Evolutionary conservation across 2,888 invertebrate genomes (phyloP), one percentile per base, ranked within the genome.

Genomic region (Bombyx huttoni): DNA sequence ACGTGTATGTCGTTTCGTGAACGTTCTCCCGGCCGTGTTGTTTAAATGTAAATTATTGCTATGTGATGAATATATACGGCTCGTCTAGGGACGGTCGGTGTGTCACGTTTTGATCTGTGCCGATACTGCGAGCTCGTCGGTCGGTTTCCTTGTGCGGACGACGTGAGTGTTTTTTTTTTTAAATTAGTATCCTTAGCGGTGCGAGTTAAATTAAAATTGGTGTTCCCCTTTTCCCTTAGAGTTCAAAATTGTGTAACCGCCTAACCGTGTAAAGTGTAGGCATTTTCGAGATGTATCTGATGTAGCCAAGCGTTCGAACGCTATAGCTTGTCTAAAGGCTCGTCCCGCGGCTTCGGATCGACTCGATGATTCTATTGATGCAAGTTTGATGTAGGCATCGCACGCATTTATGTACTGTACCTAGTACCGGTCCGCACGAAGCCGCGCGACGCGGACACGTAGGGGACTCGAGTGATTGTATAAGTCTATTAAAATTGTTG

Each of bases 401-500:
- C 40, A 40, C 40, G 40, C 40, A 40, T 40, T 40, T 40, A 40
- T 40, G 9, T 10, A 40, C 5, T 33, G 24, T 48, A 14, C 33
- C 33, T 34, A n/a, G 34, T 9, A 40, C 40, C 40, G 40, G 9
- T 7, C 40, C 40, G 40, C 7, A 8, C 9, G 40, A 40, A 40
- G 40, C 40, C 40, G 40, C 40, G 40, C 40, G 40, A 59, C 64
- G 73, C 73, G 71, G 70, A 63, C 74, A 65, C 67, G 77, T 85
- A 84, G 83, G 82, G 68, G 81, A 83, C 81, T 84, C 78, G 84
- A 82, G 79, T 82, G 85, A 83, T 83, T 81, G 81, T 81, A 78
- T 80, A 78, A 81, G 80, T 84, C 75, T 82, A 81, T 75, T 80
- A 71, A 79, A 82, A 77, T 77, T 78, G 82, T 83, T 76, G 83